Conservation (phyloP, 2,113 vertebrate genomes). For the Rhodinocichla rosea region DNA sequence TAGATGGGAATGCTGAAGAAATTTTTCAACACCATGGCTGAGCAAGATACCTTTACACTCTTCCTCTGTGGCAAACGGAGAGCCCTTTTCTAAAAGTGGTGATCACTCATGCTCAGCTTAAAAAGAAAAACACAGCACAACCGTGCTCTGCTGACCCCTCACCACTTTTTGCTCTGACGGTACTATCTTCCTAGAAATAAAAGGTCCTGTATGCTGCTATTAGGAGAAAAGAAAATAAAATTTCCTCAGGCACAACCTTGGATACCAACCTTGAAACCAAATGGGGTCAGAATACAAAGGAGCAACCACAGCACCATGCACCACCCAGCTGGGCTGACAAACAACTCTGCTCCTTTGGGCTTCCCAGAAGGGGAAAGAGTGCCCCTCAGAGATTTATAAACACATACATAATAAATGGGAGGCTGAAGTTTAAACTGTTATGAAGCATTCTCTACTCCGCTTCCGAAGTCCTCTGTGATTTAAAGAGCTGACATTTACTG, state of each 20-base stretch:
- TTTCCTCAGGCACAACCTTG: conserved; percentile 68
- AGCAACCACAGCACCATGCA: neutral
- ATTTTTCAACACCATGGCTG: conserved; percentile 70
- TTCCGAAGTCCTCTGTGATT: conserved; percentile 86
- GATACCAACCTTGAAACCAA: conserved; percentile 66
- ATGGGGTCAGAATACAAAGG: conserved; percentile 55
- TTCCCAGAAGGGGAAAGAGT: conserved; percentile 80
- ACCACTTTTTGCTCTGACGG: neutral
- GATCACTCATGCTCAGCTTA: conserved; percentile 62
- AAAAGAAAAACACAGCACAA: neutral
- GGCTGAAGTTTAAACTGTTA: conserved; percentile 91
- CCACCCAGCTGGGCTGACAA: conserved; percentile 69
- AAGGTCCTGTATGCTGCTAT: neutral
- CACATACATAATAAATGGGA: conserved; percentile 94
- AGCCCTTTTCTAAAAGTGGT: conserved; percentile 53
- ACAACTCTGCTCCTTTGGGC: conserved; percentile 62
- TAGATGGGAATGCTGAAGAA: conserved; percentile 61
- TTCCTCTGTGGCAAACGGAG: conserved; percentile 43
- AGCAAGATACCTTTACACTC: conserved; percentile 60
- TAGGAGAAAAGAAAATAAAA: conserved; percentile 47
- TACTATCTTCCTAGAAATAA: conserved; percentile 21
- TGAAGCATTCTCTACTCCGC: conserved; percentile 86
- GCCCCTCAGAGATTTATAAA: conserved; percentile 96
- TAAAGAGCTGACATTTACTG: conserved; percentile 98
- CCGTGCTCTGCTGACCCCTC: neutral